Evolutionary conservation across 2,797 vertebrate genomes (phyloP).

Genomic region (Antennarius maculatus): DNA sequence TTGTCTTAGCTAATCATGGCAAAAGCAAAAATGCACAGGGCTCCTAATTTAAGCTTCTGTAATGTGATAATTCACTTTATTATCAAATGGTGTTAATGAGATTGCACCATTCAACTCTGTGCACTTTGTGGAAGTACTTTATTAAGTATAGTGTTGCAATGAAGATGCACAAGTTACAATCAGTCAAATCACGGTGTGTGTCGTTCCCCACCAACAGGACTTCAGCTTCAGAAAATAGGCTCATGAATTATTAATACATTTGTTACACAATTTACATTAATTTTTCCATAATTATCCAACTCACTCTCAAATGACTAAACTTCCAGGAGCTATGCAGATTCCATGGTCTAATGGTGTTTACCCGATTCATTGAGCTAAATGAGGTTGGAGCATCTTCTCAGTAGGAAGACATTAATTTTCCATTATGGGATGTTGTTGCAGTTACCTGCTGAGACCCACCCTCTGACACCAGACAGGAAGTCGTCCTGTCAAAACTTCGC

Average conservation of each 20-base stretch:
- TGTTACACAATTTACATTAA: slow-evolving; percentile 61
- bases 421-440: slow-evolving; percentile 77
- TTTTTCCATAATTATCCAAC: slow-evolving; percentile 62
- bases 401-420: slow-evolving; percentile 83
- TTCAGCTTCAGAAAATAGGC: slow-evolving; percentile 28
- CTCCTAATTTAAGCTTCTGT: too few species aligned
- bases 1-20: too few species aligned
- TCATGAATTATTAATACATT: slow-evolving; percentile 58
- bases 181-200: slow-evolving; percentile 38
- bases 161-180: slow-evolving; percentile 33
- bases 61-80: too few species aligned
- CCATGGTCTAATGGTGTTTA: slow-evolving; percentile 73
- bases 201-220: slow-evolving; percentile 38
- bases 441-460: slow-evolving; percentile 78
- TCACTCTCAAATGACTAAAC: slow-evolving; percentile 53
- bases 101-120: too few species aligned
- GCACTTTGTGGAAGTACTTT: neutral
- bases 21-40: too few species aligned
- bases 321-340: slow-evolving; percentile 51
- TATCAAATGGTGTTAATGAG: too few species aligned
- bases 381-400: slow-evolving; percentile 65
- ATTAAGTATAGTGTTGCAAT: slow-evolving; percentile 1
- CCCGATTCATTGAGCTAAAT: slow-evolving; percentile 69
- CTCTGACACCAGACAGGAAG: slow-evolving; percentile 59
- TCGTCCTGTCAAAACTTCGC: slow-evolving; percentile 42